Evolutionary conservation across 2,888 invertebrate genomes (phyloP), one percentile per base, ranked within the genome.

Genomic region (Napeogenes sylphis): DNA sequence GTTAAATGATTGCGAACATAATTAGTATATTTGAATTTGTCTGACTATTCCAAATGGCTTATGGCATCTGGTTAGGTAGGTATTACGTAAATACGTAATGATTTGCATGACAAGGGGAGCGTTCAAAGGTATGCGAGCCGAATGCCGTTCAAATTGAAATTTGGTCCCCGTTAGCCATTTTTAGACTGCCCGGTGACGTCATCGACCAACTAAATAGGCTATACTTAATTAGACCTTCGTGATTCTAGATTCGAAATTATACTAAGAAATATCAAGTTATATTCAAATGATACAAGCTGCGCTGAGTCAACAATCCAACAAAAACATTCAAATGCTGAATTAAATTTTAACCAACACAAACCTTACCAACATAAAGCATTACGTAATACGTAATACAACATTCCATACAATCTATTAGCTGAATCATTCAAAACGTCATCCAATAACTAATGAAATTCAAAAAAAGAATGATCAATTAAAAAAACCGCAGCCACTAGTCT

Each of bases 41-140:
- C 57, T 45, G 60, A 35, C 6, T 5, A 56, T 56, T 63, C 58
- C 47, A 59, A 60, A 58, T 66, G 46, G 57, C 42, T 54, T 55
- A 46, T 13, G 56, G 59, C 56, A 66, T 64, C 55, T 56, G 55
- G 53, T 64, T 35, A 30, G 66, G 58, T 63, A 21, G 46, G 59
- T 64, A 64, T 57, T 55, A 14, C 55, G 45, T 66, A 61, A 59
- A 21, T 62, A 66, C 55, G 61, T 58, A 63, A 61, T 30, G 61
- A 68, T 71, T 70, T 70, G 66, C 69, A 70, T 70, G 65, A 68
- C 68, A 67, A 61, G 65, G 61, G 57, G 62, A 51, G 45, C 60
- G 35, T 55, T 59, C 59, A 60, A 64, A 56, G 61, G 21, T 63
- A 51, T 54, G 58, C 54, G 58, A 60, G 60, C 56, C 58, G 62